Evolutionary conservation across 2,113 vertebrate genomes (phyloP), one percentile per base, ranked within the genome.

Genomic region (Chlamydotis undulata): DNA sequence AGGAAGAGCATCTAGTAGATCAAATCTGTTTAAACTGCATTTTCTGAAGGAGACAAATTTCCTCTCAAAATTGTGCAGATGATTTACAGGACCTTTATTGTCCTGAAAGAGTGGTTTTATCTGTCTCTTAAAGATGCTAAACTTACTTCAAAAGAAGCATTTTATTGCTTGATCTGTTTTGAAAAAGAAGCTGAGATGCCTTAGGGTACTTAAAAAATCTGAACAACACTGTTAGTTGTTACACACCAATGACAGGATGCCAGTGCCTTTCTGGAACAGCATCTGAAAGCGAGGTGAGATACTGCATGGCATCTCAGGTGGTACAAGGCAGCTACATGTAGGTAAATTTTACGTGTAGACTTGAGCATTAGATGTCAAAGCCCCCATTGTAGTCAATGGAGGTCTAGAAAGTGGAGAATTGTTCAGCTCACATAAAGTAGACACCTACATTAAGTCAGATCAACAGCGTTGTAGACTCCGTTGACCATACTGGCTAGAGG

Each of bases 241-340:
- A 33, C 4, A 12, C 29, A 69, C 0, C 0, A 56, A 13, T 23
- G 25, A 14, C 15, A 11, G 41, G 76, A 6, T 56, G 12, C 18
- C 28, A 5, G n/a, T 21, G 31, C 68, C 29, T 61, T 61, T 31
- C 68, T 55, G 47, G 17, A 28, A 26, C 49, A 41, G 64, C 11
- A 11, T 11, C 56, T 28, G 49, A 37, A 50, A 43, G 71, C 4
- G 1, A 28, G 65, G 22, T 47, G 47, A 47, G 47, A 10, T 22
- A 18, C 37, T 23, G 2, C 11, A 11, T 22, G 53, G 37, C 26
- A 35, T 53, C 39, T 53, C 74, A 61, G 56, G 7, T 23, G 26
- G 25, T 35, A 15, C 10, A 8, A 14, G 29, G 25, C 71, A 50
- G 31, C 45, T 50, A 59, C 2, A 1, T 25, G 35, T 31, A 35